Conservation (phyloP, 2,888 invertebrate species). For the Tridacna crocea region DNA sequence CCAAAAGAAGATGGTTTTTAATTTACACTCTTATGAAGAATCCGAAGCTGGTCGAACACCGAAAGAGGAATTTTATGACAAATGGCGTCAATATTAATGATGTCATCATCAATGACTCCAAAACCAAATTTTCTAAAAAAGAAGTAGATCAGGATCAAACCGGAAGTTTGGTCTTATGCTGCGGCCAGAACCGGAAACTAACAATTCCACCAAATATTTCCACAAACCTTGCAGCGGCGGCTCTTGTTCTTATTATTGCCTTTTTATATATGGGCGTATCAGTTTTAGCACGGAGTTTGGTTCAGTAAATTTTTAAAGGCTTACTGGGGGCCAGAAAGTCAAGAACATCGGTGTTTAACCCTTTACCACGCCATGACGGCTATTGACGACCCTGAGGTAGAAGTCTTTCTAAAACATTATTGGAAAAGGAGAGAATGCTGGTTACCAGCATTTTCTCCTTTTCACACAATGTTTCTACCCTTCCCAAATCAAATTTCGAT, state of each 20-base stretch:
- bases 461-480: too few relatives aligned
- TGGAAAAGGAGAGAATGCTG: too few relatives aligned
- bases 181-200: background rate
- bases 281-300: background rate
- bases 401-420: too few relatives aligned
- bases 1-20: slow-evolving; percentile 16
- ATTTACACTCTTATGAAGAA: slow-evolving; percentile 24
- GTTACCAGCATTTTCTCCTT: too few relatives aligned
- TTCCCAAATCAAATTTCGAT: too few relatives aligned
- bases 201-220: slow-evolving; percentile 18
- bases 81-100: background rate
- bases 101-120: slow-evolving; percentile 3
- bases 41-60: background rate
- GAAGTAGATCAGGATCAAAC: background rate
- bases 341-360: too few relatives aligned
- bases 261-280: slow-evolving; percentile 18
- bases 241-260: slow-evolving; percentile 9
- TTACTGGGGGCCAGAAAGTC: too few relatives aligned
- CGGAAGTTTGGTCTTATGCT: background rate
- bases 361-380: too few relatives aligned
- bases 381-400: too few relatives aligned
- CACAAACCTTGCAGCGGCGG: background rate
- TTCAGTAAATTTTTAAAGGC: too few relatives aligned
- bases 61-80: background rate
- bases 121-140: background rate